Conservation (phyloP, 2,113 vertebrate genomes). For the Collichthys lucidus region DNA sequence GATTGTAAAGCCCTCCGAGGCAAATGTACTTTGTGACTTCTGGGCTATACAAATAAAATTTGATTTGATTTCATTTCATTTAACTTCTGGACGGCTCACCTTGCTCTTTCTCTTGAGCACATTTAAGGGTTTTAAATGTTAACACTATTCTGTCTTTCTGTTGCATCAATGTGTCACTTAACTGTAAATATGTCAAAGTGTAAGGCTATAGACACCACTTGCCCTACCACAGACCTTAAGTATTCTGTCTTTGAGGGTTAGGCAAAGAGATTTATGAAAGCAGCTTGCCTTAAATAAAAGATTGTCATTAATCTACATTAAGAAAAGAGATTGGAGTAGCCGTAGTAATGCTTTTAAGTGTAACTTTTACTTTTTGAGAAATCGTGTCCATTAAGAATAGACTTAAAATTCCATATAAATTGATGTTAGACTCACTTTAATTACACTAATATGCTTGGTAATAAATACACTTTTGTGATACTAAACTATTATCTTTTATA, state of each 20-base stretch:
- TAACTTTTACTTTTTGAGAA: neutral
- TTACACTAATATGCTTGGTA: neutral
- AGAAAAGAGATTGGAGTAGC: neutral
- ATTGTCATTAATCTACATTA: neutral
- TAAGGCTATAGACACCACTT: too few relatives aligned
- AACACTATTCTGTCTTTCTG: neutral
- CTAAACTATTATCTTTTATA: neutral
- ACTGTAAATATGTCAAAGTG: too few relatives aligned
- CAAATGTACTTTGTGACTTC: too few relatives aligned
- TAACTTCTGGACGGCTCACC: neutral
- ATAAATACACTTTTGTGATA: neutral
- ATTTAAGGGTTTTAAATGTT: neutral
- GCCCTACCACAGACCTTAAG: too few relatives aligned
- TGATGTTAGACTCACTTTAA: too few relatives aligned
- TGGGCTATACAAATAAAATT: too few relatives aligned
- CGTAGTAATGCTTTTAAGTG: neutral
- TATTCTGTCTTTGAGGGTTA: too few relatives aligned
- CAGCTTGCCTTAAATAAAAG: neutral
- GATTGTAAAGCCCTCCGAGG: too few relatives aligned
- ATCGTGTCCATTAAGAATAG: neutral
- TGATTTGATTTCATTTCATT: too few relatives aligned
- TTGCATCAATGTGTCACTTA: too few relatives aligned
- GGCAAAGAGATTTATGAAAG: neutral
- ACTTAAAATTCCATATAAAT: too few relatives aligned
- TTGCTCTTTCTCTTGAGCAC: neutral